Percentiles rank a stretch among this genome's conserved stretches.
phyloP scores from a whole-genome alignment of 2,888 invertebrate species.

The Ochropacha duplaris region DNA sequence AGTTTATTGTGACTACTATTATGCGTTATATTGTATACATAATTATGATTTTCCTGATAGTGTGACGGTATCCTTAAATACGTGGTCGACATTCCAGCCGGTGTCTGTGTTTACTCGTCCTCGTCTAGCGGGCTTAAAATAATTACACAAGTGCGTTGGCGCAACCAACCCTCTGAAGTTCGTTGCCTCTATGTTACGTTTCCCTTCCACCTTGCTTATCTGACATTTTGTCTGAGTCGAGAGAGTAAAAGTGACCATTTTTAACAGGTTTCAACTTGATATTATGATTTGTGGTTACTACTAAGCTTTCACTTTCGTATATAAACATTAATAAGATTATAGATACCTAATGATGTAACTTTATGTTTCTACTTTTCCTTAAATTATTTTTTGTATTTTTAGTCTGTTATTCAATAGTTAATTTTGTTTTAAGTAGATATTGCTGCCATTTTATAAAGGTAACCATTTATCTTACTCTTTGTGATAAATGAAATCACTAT shows the following conservation, averaged over 20 bases:
- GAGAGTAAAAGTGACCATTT: constrained; percentile 53
- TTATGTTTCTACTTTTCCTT: constrained; percentile 9
- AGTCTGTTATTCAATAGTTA: constrained; percentile 5
- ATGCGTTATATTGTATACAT: neutral
- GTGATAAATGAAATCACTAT: neutral
- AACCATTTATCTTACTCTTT: neutral
- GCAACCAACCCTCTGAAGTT: constrained; percentile 57
- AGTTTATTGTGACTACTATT: too few species aligned
- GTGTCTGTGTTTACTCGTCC: constrained; percentile 63
- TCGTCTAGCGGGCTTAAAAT: constrained; percentile 74
- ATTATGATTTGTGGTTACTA: constrained; percentile 31
- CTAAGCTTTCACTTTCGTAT: constrained; percentile 70
- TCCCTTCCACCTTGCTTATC: constrained; percentile 42
- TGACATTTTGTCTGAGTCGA: constrained; percentile 24
- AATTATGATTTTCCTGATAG: constrained; percentile 7
- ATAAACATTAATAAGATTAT: constrained; percentile 18
- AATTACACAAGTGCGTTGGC: constrained; percentile 75
- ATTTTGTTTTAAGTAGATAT: neutral
- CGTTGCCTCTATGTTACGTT: constrained; percentile 43
- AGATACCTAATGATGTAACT: too few species aligned
- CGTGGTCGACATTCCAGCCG: constrained; percentile 63
- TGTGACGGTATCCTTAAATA: constrained; percentile 41
- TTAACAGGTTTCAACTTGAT: constrained; percentile 57
- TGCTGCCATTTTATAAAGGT: neutral
- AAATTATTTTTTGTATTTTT: constrained; percentile 10